phyloP scores from a whole-genome alignment of 1,140 invertebrate species.

The Ceratitis capitata region DNA sequence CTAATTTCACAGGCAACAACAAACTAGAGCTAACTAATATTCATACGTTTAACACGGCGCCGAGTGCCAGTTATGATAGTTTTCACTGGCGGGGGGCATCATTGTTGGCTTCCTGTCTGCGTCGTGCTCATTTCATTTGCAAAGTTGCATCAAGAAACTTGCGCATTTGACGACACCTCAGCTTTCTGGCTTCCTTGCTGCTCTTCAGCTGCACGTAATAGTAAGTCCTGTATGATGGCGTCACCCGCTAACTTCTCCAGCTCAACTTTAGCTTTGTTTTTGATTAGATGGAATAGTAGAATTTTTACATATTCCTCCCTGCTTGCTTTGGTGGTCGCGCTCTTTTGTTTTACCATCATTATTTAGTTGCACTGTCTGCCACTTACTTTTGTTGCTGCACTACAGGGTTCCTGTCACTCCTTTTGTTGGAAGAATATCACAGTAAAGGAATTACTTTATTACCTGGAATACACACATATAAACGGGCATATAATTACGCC shows the following conservation, averaged over 20 bases:
- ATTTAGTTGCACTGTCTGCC: not conserved
- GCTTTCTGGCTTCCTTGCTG: not conserved
- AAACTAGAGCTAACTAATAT: slow-evolving; percentile 5
- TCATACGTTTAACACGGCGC: not conserved
- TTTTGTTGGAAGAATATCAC: not conserved
- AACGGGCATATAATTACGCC: too few species aligned
- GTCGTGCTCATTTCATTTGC: not conserved
- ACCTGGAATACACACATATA: not conserved
- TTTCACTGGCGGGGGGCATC: too few species aligned
- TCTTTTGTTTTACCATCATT: slow-evolving; percentile 3
- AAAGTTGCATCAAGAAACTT: not conserved
- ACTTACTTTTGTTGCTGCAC: not conserved
- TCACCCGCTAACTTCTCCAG: not conserved
- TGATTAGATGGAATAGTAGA: not conserved
- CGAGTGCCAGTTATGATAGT: not conserved
- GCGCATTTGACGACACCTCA: not conserved
- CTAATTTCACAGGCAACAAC: not conserved
- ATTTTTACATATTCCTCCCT: not conserved
- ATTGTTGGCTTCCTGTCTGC: not conserved
- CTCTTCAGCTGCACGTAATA: too few species aligned
- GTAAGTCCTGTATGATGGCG: too few species aligned
- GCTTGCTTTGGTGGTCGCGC: too few species aligned
- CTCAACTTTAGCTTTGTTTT: not conserved
- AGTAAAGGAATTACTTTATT: slow-evolving; percentile 44
- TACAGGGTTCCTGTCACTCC: not conserved